Conservation (phyloP, 2,888 invertebrate species). For the Notodonta ziczac region DNA sequence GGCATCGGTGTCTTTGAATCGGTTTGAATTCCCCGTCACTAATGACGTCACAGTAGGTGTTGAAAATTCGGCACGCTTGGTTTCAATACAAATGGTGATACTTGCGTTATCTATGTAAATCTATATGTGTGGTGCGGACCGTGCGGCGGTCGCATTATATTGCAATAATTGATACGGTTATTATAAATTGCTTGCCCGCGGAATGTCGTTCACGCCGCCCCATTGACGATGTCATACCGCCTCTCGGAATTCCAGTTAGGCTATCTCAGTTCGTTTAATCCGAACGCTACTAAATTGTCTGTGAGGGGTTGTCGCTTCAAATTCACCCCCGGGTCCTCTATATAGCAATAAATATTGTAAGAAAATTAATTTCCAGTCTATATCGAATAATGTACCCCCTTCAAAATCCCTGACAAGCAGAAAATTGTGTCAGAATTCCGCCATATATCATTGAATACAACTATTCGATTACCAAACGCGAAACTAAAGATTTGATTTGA, state of each 20-base stretch:
- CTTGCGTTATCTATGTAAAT: too few species aligned
- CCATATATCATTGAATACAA: neutral
- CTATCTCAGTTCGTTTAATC: neutral
- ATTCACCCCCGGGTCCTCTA: neutral
- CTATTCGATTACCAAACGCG: too few species aligned
- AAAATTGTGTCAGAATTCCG: neutral
- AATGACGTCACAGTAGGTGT: too few species aligned
- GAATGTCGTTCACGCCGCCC: too few species aligned
- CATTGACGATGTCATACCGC: neutral
- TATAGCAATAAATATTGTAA: conserved; percentile 2
- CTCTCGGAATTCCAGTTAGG: neutral
- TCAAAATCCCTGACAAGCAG: neutral
- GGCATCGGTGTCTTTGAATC: too few species aligned
- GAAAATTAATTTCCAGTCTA: neutral
- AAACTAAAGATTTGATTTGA: neutral
- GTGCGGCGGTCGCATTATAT: too few species aligned
- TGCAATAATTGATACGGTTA: neutral
- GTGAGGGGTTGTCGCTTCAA: neutral
- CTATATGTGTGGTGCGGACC: too few species aligned
- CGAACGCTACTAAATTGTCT: conserved; percentile 1
- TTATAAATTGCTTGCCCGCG: too few species aligned
- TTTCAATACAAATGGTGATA: too few species aligned
- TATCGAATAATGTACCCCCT: neutral
- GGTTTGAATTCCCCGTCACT: too few species aligned
- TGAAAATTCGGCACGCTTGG: too few species aligned